These are phyloP conservation scores for Papilio xuthus DNA, from an alignment of 1,140 invertebrate species.

Conservation along the genomic window DNA sequence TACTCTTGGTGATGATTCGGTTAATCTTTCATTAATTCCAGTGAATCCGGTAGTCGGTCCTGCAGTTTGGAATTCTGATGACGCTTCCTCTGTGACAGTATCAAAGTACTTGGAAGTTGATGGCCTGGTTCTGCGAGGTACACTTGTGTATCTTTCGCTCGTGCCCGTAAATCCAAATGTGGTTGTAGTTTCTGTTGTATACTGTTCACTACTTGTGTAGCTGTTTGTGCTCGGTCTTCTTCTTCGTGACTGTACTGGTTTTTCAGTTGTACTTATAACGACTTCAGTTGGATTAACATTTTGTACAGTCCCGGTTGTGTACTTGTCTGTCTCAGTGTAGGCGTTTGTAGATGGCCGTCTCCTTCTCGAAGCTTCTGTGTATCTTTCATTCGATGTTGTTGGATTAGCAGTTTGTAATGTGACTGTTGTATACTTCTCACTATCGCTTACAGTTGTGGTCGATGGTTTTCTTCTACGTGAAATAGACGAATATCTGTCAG, in stretches of 20 bases:
- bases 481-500: conserved; percentile 29
- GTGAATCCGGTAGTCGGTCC: conserved; percentile 28
- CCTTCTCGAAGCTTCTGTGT: conserved; percentile 26
- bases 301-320: conserved; percentile 15
- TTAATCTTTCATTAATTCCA: conserved; percentile 9
- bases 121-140: conserved; percentile 13
- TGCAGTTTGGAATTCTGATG: conserved; percentile 28
- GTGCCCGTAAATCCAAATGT: conserved; percentile 14
- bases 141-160: conserved; percentile 7
- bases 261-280: conserved; percentile 18
- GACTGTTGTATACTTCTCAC: conserved; percentile 22
- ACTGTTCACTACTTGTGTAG: conserved; percentile 21
- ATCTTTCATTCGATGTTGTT: conserved; percentile 26
- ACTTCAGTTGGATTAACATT: conserved; percentile 19
- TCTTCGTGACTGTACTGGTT: conserved; percentile 12
- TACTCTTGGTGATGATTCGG: not conserved
- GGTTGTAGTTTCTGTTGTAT: conserved; percentile 30
- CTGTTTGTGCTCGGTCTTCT: conserved; percentile 22
- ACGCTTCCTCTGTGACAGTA: not conserved
- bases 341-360: conserved; percentile 15
- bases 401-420: conserved; percentile 1
- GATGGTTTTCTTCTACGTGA: conserved; percentile 34
- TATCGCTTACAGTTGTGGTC: conserved; percentile 14
- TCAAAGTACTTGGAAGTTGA: not conserved
- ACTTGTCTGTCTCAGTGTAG: conserved; percentile 26